Evolutionary conservation across 2,113 vertebrate genomes (phyloP).

Genomic region (Chaetodon trifascialis): DNA sequence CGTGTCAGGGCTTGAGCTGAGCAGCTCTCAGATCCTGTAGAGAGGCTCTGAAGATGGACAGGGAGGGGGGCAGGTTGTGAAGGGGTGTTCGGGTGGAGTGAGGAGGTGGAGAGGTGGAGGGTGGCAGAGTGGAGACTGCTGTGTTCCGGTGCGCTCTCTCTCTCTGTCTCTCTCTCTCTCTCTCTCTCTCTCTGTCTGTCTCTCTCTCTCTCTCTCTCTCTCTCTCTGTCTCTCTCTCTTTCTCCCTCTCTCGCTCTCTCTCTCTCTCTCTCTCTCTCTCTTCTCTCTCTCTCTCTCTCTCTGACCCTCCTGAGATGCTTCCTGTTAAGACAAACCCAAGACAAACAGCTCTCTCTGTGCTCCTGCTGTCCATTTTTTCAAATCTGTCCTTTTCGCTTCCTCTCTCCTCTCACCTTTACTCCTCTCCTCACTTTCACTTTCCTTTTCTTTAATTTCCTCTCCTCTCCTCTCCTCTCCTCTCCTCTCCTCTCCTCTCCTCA

Average conservation of each 20-base stretch:
- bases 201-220: slow-evolving; percentile 54
- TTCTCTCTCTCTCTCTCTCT: slow-evolving; percentile 48
- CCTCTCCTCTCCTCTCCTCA: background rate
- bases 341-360: slow-evolving; percentile 68
- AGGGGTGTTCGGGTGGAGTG: slow-evolving; percentile 21
- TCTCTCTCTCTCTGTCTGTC: slow-evolving; percentile 38
- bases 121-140: slow-evolving; percentile 47
- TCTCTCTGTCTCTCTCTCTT: slow-evolving; percentile 58
- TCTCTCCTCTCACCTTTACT: background rate
- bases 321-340: slow-evolving; percentile 75
- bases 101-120: slow-evolving; percentile 17
- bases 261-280: slow-evolving; percentile 50
- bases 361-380: slow-evolving; percentile 29
- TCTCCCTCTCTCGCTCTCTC: slow-evolving; percentile 59
- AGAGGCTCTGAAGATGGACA: slow-evolving; percentile 66
- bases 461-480: background rate
- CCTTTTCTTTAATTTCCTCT: background rate
- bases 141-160: slow-evolving; percentile 62
- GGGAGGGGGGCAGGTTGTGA: slow-evolving; percentile 28
- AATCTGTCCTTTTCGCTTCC: background rate
- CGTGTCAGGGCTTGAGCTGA: slow-evolving; percentile 82
- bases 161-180: slow-evolving; percentile 50
- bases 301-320: slow-evolving; percentile 64
- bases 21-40: slow-evolving; percentile 81
- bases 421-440: background rate